Evolutionary conservation across 2,113 vertebrate genomes (phyloP), one percentile per base, ranked within the genome.

Genomic region (Capricornis sumatraensis): DNA sequence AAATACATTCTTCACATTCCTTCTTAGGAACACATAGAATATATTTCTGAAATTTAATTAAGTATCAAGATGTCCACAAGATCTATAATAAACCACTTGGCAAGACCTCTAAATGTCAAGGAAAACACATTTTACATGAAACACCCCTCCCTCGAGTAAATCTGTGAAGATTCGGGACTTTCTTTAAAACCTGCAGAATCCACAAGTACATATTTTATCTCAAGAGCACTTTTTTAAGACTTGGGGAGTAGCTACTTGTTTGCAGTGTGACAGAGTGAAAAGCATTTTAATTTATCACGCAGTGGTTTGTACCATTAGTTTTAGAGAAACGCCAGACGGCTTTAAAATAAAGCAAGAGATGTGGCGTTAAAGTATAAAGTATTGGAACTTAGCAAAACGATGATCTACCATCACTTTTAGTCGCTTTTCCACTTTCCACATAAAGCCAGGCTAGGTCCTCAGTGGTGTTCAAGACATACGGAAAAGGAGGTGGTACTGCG

Each of bases 1-100:
- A 98, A 98, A 98, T 96, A 98, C 97, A 96, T 95, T 96, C 93
- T 97, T 98, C 97, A 45, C 96, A 96, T 89, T 97, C 91, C 94
- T 98, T 97, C 98, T 92, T 95, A 97, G 19, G 96, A 95, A 98
- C 79, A 81, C 88, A 87, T 95, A 98, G 98, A 98, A 98, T 98
- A 96, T 97, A 97, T 97, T 98, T 98, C 98, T 98, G 98, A 98
- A 98, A 98, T 98, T 98, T 99, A 99, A 99, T 99, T 99, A 99
- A 98, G 98, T 98, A 99, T 94, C 98, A 96, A 98, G 98, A 98
- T 21, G 98, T 98, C 98, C 99, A 98, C 86, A 95, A 97, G 96
- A 98, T 98, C 98, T 98, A 96, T 98, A 98, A 99, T 99, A 99
- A 98, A 98, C 98, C 98, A 98, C 97, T 98, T 98, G 97, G 98